Conservation (phyloP, 1,140 invertebrate genomes). For the Arctopsyche grandis region DNA sequence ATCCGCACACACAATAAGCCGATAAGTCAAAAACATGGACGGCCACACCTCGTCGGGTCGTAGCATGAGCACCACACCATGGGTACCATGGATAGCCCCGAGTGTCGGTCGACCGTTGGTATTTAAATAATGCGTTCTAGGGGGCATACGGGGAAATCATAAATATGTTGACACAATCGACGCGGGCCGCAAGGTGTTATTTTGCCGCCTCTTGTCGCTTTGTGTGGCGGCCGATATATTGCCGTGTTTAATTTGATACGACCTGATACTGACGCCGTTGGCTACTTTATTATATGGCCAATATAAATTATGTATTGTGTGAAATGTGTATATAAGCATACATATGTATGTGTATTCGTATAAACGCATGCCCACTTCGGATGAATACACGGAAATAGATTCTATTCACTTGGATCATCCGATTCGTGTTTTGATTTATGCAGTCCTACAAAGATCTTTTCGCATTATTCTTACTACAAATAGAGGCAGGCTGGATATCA, state of each 20-base stretch:
- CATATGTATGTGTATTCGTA: background rate
- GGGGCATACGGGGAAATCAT: slow-evolving; percentile 11
- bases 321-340: no score
- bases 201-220: slow-evolving; percentile 30
- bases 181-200: slow-evolving; percentile 25
- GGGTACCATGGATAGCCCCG: background rate
- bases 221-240: slow-evolving; percentile 26
- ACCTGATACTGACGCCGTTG: slow-evolving; percentile 14
- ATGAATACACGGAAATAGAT: background rate
- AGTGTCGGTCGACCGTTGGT: slow-evolving; percentile 15
- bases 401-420: no score
- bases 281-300: slow-evolving; percentile 16
- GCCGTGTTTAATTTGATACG: slow-evolving; percentile 26
- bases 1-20: slow-evolving; percentile 23
- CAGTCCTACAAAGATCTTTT: no score
- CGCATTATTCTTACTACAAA: no score
- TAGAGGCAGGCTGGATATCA: no score
- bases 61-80: no score
- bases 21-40: slow-evolving; percentile 29
- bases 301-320: no score
- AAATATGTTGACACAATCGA: slow-evolving; percentile 38
- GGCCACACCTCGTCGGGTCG: slow-evolving; percentile 8
- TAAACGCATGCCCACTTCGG: background rate
- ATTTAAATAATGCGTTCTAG: slow-evolving; percentile 30
- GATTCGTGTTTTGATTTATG: no score